phyloP scores from a whole-genome alignment of 2,113 vertebrate species.

The Apodemus sylvaticus region DNA sequence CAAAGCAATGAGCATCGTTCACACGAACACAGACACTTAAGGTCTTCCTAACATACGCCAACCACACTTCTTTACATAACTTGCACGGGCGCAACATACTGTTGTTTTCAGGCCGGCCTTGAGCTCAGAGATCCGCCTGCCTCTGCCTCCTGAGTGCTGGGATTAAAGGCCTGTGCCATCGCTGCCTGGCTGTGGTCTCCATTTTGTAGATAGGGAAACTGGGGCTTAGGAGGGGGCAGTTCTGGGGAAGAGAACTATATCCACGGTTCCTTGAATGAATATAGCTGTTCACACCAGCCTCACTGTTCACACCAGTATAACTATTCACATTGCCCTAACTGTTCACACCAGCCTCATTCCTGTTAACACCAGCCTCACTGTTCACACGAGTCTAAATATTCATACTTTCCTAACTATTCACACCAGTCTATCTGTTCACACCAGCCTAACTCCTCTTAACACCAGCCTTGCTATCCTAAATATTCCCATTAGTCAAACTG shows the following conservation, averaged over 20 bases:
- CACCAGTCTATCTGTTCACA: not conserved
- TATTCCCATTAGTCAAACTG: too few species aligned
- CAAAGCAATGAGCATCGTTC: accelerated
- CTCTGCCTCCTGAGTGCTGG: too few species aligned
- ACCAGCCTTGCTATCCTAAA: too few species aligned
- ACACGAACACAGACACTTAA: accelerated
- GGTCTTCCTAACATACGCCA: not conserved
- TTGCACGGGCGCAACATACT: accelerated
- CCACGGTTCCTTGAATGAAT: not conserved
- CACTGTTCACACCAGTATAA: too few species aligned
- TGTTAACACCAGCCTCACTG: not conserved
- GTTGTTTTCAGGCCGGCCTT: too few species aligned
- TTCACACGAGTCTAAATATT: not conserved
- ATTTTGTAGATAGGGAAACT: not conserved
- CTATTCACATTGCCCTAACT: not conserved
- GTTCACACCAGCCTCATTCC: not conserved
- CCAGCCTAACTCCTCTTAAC: not conserved
- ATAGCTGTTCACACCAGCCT: not conserved
- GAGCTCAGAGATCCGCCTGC: too few species aligned
- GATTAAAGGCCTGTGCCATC: too few species aligned
- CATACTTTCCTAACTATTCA: not conserved
- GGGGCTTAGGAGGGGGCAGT: not conserved
- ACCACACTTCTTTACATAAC: not conserved
- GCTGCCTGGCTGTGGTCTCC: too few species aligned
- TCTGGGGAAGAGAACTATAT: not conserved